These are phyloP conservation scores for Acronicta alni DNA, from an alignment of 2,888 invertebrate species.

Conservation along the genomic window DNA sequence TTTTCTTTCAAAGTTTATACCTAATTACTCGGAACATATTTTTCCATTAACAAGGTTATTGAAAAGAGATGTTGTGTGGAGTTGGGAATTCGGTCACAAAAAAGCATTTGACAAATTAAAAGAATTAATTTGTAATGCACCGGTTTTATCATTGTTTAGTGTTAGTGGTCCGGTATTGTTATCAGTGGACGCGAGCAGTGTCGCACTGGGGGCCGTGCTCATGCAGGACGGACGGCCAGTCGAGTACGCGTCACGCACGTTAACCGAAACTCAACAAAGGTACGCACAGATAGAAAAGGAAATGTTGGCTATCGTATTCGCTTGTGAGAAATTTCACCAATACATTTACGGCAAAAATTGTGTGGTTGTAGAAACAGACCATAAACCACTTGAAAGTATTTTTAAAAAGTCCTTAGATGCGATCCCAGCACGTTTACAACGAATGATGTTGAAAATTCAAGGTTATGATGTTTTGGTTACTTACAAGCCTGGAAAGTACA, in stretches of 20 bases:
- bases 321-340: constrained; percentile 51
- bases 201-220: constrained; percentile 48
- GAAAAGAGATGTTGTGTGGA: constrained; percentile 45
- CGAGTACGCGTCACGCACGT: constrained; percentile 21
- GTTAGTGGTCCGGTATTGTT: constrained; percentile 25
- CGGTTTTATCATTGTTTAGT: constrained; percentile 31
- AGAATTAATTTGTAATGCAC: neutral
- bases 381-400: constrained; percentile 55
- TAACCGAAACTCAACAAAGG: constrained; percentile 43
- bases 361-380: constrained; percentile 54
- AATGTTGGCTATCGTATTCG: constrained; percentile 58
- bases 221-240: constrained; percentile 46
- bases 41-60: constrained; percentile 20
- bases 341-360: constrained; percentile 52
- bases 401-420: constrained; percentile 51
- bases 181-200: constrained; percentile 48
- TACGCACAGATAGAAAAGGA: constrained; percentile 62
- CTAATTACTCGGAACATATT: constrained; percentile 43
- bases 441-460: constrained; percentile 56
- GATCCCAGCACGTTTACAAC: constrained; percentile 53
- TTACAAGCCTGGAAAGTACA: constrained; percentile 56
- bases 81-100: constrained; percentile 26
- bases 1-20: constrained; percentile 54
- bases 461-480: constrained; percentile 46
- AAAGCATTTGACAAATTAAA: constrained; percentile 31